Base-by-base conservation (phyloP, 1,140 invertebrate species). In the Glossosoma conforme region DNA sequence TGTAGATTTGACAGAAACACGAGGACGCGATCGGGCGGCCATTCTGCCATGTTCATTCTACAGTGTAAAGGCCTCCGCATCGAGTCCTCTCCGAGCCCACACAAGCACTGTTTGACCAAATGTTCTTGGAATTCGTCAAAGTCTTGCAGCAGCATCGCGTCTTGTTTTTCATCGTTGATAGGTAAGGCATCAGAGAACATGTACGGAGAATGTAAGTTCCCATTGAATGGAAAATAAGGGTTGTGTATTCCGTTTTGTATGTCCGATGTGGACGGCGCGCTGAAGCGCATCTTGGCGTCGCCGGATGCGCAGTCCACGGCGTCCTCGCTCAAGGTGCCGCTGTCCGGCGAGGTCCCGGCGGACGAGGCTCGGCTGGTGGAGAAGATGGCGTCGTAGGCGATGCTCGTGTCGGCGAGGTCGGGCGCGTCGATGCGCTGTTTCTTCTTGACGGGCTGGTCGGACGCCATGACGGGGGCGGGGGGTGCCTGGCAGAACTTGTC, bases 1-100 rank as follows among this genome's bases (percentile, higher is more conserved):
- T 92, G 87, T 54, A 92, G 75, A 54, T 85, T 87, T 43, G 87
- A 90, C 37, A 92, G 69, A 62, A 89, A 90, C 57, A 87, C 80
- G 4, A 91, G 62, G 5, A 83, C 79, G 61, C 83, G 80, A 51
- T 83, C 82, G 3, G 80, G 65, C 5, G 83, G 81, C 86, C 86
- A 89, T 54, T 86, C 80, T 2, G 77, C 75, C 35, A 89, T 77
- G 41, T 78, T 75, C 30, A 80, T 74, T 37, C 80, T 76, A 45
- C 76, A 78, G 51, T 82, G 81, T 60, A 89, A 88, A 0, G 85
- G 79, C 61, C 83, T 82, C 4, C 79, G 66, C 15, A 89, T 62
- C 49, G 78, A 76, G 52, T 77, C 78, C 58, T 88, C 85, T 10
- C 85, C 77, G 28, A 87, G 75, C n/a, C 80, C 79, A 69, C 87